Conservation (phyloP, 2,888 invertebrate species). For the Caenorhabditis uteleia region DNA sequence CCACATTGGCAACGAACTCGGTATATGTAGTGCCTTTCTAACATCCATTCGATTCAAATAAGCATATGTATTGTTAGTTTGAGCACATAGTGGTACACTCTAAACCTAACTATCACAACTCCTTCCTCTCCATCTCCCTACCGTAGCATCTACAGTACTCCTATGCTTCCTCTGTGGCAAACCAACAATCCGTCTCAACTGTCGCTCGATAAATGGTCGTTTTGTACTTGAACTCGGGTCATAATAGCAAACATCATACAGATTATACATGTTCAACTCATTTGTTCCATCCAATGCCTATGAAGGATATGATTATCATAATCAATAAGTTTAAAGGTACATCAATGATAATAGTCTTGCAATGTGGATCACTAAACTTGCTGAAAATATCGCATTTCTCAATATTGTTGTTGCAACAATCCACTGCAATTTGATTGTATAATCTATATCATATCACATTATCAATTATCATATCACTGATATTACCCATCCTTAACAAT, state of each 20-base stretch:
- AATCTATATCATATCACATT: no score
- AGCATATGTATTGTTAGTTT: conserved; percentile 40
- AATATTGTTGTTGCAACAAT: conserved; percentile 52
- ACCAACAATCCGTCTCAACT: conserved; percentile 22
- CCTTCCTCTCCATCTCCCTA: not conserved
- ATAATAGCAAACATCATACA: conserved; percentile 50
- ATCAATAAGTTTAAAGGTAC: conserved; percentile 9
- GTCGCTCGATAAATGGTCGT: conserved; percentile 26
- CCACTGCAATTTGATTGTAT: conserved; percentile 32
- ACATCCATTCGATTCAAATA: conserved; percentile 54
- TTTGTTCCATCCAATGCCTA: conserved; percentile 44
- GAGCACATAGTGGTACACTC: conserved; percentile 51
- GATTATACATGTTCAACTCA: conserved; percentile 54
- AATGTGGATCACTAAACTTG: conserved; percentile 31
- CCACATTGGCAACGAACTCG: conserved; percentile 44
- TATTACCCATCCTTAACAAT: conserved; percentile 52
- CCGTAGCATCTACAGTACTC: no score
- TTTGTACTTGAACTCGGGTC: conserved; percentile 20
- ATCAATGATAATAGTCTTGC: conserved; percentile 31
- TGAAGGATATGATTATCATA: conserved; percentile 1
- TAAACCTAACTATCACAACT: conserved; percentile 3
- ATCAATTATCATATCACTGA: no score
- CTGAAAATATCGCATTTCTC: conserved; percentile 45
- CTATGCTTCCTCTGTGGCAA: conserved; percentile 26
- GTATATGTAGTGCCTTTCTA: conserved; percentile 51